Base-by-base conservation (phyloP, 2,797 vertebrate species). In the Mus minutoides region DNA sequence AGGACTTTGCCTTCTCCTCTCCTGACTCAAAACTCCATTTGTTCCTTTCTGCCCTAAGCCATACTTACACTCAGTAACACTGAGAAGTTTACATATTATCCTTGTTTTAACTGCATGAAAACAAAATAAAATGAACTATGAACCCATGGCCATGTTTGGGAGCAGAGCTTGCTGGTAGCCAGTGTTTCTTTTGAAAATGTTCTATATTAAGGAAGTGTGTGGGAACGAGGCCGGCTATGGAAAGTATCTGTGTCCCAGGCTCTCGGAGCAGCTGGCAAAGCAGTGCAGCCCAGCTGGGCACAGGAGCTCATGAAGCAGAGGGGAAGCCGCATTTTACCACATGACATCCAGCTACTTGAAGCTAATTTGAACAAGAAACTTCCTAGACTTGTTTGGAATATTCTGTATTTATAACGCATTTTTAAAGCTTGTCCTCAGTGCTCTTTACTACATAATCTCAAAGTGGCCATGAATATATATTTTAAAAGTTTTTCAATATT, bases 91-190 rank as follows among this genome's bases (percentile, higher is more conserved):
- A 97, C 94, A 95, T 79, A 94, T 49, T 90, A 86, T 82, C 96
- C 92, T 97, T 96, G 89, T 96, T 96, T 96, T 94, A 97, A 96
- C 88, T 89, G 93, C 92, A 94, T 34, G 67, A 95, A 96, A 96
- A 96, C 96, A 97, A 97, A 97, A 93, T 64, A 95, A 92, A 90
- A 94, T 94, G 92, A 97, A 97, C 97, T 95, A 88, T 90, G 85
- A 97, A 96, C 96, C 12, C 2, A 86, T 95, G 92, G 80, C 97
- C 96, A 88, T 94, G 89, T 97, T 95, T 96, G 97, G 97, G 96
- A 96, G 88, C 89, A 75, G 54, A 94, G 76, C 56, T 84, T 86
- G 93, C 84, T 85, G 8, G 97, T 46, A 69, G 92, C 86, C 93
- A 73, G 14, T 46, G 90, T 92, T 96, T 95, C 97, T 95, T 93